These are phyloP conservation scores for Helobdella robusta DNA, from an alignment of 2,888 invertebrate genomes.

Conservation along the genomic window DNA sequence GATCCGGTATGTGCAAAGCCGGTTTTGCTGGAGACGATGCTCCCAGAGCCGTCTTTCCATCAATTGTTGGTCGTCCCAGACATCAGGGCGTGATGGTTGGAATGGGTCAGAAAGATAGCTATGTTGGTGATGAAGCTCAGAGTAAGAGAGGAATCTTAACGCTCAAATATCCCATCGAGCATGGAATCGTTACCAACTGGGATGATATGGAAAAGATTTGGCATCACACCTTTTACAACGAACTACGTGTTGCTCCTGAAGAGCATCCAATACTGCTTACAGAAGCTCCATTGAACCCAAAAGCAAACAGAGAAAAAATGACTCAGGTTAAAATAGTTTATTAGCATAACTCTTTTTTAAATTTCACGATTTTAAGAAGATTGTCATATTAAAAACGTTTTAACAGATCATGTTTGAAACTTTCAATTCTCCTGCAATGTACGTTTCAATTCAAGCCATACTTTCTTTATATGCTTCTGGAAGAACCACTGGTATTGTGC, in stretches of 20 bases:
- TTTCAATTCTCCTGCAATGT: slow-evolving; percentile 38
- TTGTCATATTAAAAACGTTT: background rate
- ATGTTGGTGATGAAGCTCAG: slow-evolving; percentile 44
- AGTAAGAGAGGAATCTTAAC: slow-evolving; percentile 44
- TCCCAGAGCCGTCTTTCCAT: slow-evolving; percentile 73
- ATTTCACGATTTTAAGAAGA: background rate
- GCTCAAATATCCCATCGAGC: slow-evolving; percentile 43
- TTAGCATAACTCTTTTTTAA: background rate
- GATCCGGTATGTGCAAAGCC: slow-evolving; percentile 60
- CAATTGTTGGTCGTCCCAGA: slow-evolving; percentile 64
- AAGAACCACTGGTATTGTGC: slow-evolving; percentile 63
- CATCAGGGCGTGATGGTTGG: slow-evolving; percentile 31
- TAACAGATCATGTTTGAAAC: slow-evolving; percentile 35
- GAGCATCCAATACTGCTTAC: slow-evolving; percentile 85
- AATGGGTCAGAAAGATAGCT: slow-evolving; percentile 42
- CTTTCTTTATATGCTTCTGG: slow-evolving; percentile 41
- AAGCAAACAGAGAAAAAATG: slow-evolving; percentile 32
- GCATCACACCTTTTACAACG: slow-evolving; percentile 96
- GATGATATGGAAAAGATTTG: slow-evolving; percentile 81
- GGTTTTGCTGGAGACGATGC: slow-evolving; percentile 69
- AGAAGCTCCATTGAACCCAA: slow-evolving; percentile 69
- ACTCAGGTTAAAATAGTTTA: slow-evolving; percentile 34
- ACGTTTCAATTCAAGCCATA: slow-evolving; percentile 41
- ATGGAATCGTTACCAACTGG: slow-evolving; percentile 45
- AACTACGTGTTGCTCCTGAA: slow-evolving; percentile 81